Percentiles rank a stretch among this genome's conserved stretches.
Conservation (phyloP, 2,888 invertebrate species). For the Helicoverpa assulta region DNA sequence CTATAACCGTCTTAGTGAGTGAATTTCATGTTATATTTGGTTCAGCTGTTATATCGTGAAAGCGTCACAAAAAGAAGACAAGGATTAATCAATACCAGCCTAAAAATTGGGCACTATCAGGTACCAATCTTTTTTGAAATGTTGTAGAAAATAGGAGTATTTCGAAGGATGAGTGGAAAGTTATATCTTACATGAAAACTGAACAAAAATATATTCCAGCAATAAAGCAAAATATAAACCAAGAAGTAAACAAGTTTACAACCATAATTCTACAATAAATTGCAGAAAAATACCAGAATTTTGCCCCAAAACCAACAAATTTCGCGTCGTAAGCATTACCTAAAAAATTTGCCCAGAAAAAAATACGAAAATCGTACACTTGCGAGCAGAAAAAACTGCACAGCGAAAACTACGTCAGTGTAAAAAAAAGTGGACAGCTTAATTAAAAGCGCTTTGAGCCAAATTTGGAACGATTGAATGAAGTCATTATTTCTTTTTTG, state of each 20-base stretch:
- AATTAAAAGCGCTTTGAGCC: constrained; percentile 34
- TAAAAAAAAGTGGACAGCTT: constrained; percentile 30
- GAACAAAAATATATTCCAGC: no score
- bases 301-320: constrained; percentile 31
- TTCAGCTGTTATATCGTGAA: no score
- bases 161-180: no score
- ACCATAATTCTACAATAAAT: constrained; percentile 33
- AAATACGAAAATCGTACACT: constrained; percentile 13
- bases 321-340: constrained; percentile 38
- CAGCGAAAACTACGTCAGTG: constrained; percentile 13
- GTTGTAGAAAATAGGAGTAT: no score
- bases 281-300: constrained; percentile 16
- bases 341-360: constrained; percentile 30
- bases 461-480: constrained; percentile 32
- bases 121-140: no score
- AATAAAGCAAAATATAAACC: not conserved
- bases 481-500: constrained; percentile 14
- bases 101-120: no score
- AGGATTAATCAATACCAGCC: no score
- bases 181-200: no score
- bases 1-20: no score
- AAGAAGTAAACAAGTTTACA: constrained; percentile 4
- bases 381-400: constrained; percentile 34
- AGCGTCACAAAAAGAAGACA: no score
- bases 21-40: no score